Evolutionary conservation across 2,888 invertebrate genomes (phyloP).

Genomic region (Tipula lateralis): DNA sequence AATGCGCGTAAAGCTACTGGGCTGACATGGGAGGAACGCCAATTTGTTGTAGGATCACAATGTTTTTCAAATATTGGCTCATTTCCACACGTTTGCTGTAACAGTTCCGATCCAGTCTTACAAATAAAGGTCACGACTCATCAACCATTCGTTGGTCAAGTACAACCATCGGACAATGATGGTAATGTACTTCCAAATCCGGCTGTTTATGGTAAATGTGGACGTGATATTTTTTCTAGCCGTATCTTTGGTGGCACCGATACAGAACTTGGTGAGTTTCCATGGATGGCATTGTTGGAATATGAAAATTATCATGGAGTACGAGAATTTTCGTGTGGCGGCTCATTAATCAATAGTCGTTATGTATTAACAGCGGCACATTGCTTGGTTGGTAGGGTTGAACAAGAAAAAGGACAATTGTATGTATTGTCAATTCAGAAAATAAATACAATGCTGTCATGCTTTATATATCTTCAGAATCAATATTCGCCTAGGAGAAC

Average conservation of each 20-base stretch:
- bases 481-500: constrained; percentile 33
- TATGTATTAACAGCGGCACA: constrained; percentile 61
- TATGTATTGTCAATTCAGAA: constrained; percentile 38
- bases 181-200: constrained; percentile 41
- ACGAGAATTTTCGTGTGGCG: constrained; percentile 34
- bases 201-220: constrained; percentile 41
- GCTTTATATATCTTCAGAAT: neutral
- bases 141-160: neutral
- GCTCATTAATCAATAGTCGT: constrained; percentile 48
- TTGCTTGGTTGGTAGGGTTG: constrained; percentile 54
- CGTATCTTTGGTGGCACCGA: constrained; percentile 59
- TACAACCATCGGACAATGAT: constrained; percentile 34
- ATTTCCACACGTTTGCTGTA: constrained; percentile 44
- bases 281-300: constrained; percentile 65
- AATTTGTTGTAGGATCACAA: constrained; percentile 42
- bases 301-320: neutral
- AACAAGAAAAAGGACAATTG: constrained; percentile 52
- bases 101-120: constrained; percentile 36
- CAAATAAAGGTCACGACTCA: neutral
- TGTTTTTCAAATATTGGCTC: constrained; percentile 35
- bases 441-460: neutral
- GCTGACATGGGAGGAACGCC: neutral
- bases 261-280: constrained; percentile 60
- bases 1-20: neutral
- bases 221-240: constrained; percentile 45